A percentile compares a stretch with the other conserved stretches of the same genome.
phyloP scores from a whole-genome alignment of 2,888 invertebrate genomes.

The Ethmia dodecea region DNA sequence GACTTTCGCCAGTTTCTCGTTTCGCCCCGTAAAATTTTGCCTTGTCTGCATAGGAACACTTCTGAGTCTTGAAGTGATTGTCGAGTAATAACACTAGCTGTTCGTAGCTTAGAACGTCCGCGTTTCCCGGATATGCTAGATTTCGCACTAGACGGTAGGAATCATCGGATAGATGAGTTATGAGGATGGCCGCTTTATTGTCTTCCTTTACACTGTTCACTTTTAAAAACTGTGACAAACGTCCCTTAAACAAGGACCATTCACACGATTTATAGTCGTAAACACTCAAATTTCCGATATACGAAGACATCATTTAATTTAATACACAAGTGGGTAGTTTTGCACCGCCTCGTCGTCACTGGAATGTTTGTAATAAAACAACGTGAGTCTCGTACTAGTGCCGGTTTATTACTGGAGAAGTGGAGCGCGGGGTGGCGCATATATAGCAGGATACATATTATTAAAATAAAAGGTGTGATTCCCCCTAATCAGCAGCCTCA shows the following conservation, averaged over 20 bases:
- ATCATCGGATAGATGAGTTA: constrained; percentile 12
- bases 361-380: no score
- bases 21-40: constrained; percentile 13
- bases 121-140: constrained; percentile 12
- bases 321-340: no score
- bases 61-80: constrained; percentile 14
- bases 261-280: no score
- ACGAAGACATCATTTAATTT: no score
- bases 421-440: no score
- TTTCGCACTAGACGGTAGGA: constrained; percentile 12
- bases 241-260: constrained; percentile 3
- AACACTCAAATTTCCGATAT: no score
- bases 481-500: no score
- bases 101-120: constrained; percentile 9
- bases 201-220: constrained; percentile 1
- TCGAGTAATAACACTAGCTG: constrained; percentile 14
- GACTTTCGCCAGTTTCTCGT: constrained; percentile 9
- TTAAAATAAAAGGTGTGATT: no score
- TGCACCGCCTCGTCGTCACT: no score
- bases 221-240: constrained; percentile 2
- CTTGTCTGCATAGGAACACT: constrained; percentile 14
- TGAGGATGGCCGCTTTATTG: constrained; percentile 1
- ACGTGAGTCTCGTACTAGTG: no score
- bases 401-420: no score
- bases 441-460: no score